Percentiles rank a stretch among this genome's conserved stretches.
These are phyloP conservation scores for Suillia variegata DNA, from an alignment of 2,888 invertebrate genomes.

Conservation along the genomic window DNA sequence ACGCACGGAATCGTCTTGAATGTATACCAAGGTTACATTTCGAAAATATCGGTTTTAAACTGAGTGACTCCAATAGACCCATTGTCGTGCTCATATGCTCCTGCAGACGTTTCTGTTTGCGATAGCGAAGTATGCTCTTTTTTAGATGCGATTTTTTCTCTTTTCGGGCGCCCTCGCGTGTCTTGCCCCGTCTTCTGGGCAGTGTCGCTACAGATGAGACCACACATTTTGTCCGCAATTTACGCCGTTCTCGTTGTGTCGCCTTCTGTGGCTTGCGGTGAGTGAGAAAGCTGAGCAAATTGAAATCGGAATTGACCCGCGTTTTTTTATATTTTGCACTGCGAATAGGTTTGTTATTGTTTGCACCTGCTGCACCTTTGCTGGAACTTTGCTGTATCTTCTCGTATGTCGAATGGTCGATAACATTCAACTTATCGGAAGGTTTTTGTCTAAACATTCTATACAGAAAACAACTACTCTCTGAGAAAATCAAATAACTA, in stretches of 20 bases:
- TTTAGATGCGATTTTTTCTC: conserved; percentile 38
- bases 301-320: conserved; percentile 25
- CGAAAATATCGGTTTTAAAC: background rate
- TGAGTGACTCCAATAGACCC: background rate
- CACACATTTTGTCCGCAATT: conserved; percentile 21
- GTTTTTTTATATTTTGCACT: conserved; percentile 42
- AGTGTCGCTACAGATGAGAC: conserved; percentile 13
- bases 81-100: conserved; percentile 7
- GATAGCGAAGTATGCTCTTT: conserved; percentile 37
- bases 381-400: conserved; percentile 29
- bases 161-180: conserved; percentile 29
- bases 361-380: too few relatives aligned
- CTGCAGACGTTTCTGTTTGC: conserved; percentile 24
- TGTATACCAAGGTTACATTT: conserved; percentile 30
- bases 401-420: conserved; percentile 35
- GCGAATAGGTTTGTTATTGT: conserved; percentile 19
- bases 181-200: conserved; percentile 39
- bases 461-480: too few relatives aligned
- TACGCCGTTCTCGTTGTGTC: conserved; percentile 20
- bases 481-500: too few relatives aligned
- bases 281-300: conserved; percentile 38
- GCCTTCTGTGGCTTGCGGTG: conserved; percentile 25
- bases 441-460: too few relatives aligned
- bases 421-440: conserved; percentile 39
- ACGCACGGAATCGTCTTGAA: conserved; percentile 53